Conservation (phyloP, 2,113 vertebrate species). For the Alexandromys fortis region DNA sequence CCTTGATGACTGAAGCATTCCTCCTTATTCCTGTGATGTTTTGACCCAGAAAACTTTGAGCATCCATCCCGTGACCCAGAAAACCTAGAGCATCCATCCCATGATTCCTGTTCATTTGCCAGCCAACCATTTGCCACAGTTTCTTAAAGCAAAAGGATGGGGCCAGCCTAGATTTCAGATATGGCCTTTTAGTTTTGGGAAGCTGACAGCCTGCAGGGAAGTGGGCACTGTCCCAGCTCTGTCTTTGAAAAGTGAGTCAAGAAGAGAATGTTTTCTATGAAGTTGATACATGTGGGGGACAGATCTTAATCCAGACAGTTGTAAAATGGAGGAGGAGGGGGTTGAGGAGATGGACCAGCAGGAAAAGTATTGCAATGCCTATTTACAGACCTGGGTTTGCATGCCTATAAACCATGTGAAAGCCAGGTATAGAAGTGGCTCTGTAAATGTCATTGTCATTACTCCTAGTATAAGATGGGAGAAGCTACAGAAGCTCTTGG, state of each 20-base stretch:
- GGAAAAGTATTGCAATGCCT: background rate
- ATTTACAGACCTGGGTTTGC: background rate
- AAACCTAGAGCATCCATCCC: background rate
- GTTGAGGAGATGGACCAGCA: background rate
- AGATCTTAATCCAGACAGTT: background rate
- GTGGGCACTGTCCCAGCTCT: background rate
- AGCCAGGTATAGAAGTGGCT: background rate
- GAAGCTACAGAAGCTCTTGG: no score
- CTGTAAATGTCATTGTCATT: background rate
- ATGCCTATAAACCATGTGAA: background rate
- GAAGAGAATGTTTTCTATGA: constrained; percentile 8
- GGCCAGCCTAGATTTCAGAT: background rate
- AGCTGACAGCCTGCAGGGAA: background rate
- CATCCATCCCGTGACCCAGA: background rate
- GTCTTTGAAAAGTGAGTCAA: background rate
- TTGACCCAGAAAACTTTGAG: background rate
- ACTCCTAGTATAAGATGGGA: no score
- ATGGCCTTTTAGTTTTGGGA: background rate
- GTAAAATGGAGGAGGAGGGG: background rate
- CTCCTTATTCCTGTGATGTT: background rate
- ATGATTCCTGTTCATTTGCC: background rate
- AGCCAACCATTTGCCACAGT: background rate
- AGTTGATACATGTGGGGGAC: background rate
- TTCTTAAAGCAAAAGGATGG: background rate
- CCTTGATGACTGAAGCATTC: background rate